Evolutionary conservation across 2,888 invertebrate genomes (phyloP).

Genomic region (Strigamia transsilvanica): DNA sequence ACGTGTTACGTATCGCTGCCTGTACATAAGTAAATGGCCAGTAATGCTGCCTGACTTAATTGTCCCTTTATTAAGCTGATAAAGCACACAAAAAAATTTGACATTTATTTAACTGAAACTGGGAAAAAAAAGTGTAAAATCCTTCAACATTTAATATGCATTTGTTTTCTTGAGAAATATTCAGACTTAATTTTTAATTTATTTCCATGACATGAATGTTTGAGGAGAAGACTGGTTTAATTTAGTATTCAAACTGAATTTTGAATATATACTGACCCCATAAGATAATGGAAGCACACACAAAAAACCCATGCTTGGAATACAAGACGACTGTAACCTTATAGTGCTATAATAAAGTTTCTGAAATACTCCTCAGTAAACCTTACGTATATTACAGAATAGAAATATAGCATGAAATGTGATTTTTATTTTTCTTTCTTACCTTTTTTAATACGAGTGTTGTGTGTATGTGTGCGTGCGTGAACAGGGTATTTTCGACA

Average conservation of each 20-base stretch:
- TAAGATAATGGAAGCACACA: constrained; percentile 9
- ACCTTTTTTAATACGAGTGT: not conserved
- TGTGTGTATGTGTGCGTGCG: constrained; percentile 41
- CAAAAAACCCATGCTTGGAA: not conserved
- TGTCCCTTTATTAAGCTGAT: constrained; percentile 17
- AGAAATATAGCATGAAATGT: constrained; percentile 23
- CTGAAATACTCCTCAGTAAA: not conserved
- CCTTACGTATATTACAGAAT: not conserved
- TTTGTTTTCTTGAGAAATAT: not conserved
- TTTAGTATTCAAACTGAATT: not conserved
- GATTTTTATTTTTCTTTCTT: not conserved
- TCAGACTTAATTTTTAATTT: constrained; percentile 2
- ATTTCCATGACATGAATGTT: not conserved
- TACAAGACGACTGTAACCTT: not conserved
- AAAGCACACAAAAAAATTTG: constrained; percentile 8
- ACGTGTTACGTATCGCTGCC: constrained; percentile 34
- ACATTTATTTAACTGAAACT: constrained; percentile 24
- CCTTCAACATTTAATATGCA: not conserved
- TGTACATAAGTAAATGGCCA: constrained; percentile 39
- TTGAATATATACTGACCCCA: not conserved
- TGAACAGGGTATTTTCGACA: constrained; percentile 54
- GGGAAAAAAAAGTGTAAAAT: constrained; percentile 38
- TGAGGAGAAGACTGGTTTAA: not conserved
- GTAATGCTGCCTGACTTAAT: not conserved
- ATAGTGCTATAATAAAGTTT: not conserved